A percentile compares a stretch with the other conserved stretches of the same genome.
Evolutionary conservation across 1,140 invertebrate species (phyloP).

Genomic region (Drosophila busckii): DNA sequence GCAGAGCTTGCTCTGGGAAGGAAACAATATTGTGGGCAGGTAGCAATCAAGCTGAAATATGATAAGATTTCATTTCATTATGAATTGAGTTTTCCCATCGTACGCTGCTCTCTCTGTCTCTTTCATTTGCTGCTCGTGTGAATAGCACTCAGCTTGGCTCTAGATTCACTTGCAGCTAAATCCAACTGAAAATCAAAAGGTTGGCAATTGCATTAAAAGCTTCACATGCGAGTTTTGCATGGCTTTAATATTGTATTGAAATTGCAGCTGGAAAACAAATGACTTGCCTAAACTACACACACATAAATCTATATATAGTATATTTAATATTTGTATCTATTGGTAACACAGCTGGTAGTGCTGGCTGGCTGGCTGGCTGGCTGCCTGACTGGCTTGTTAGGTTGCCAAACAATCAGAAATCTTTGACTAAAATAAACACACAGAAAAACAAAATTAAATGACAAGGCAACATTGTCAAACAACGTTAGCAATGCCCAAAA

Average conservation of each 20-base stretch:
- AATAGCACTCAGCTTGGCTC: conserved; percentile 1
- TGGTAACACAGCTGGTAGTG: conserved; percentile 25
- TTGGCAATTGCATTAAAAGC: too few relatives aligned
- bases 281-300: too few relatives aligned
- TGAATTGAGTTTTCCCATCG: conserved; percentile 35
- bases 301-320: conserved; percentile 7
- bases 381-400: conserved; percentile 24
- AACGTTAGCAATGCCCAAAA: conserved; percentile 43
- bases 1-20: not conserved
- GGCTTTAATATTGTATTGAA: too few relatives aligned
- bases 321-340: too few relatives aligned
- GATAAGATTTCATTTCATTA: conserved; percentile 67
- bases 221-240: too few relatives aligned
- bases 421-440: too few relatives aligned
- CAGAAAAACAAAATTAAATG: conserved; percentile 29
- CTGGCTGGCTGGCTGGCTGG: conserved; percentile 1
- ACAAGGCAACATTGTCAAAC: conserved; percentile 36
- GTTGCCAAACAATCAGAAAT: conserved; percentile 7
- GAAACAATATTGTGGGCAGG: conserved; percentile 50
- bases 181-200: too few relatives aligned
- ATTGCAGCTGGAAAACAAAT: too few relatives aligned
- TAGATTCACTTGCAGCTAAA: too few relatives aligned
- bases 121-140: conserved; percentile 1
- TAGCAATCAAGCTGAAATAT: conserved; percentile 53
- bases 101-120: not conserved